phyloP scores from a whole-genome alignment of 2,888 invertebrate species.

The Alcis repandata region DNA sequence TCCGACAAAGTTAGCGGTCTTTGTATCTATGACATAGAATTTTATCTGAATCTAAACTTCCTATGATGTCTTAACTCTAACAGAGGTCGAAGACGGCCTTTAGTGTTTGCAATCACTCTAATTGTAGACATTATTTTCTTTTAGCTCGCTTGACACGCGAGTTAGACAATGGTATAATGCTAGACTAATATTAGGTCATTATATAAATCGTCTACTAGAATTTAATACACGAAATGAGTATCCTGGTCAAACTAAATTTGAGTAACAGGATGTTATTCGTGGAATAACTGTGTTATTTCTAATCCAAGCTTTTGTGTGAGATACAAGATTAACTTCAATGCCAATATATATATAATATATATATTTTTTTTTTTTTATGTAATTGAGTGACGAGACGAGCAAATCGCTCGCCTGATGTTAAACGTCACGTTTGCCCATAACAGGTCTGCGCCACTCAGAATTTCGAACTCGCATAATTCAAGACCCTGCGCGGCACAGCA shows the following conservation, averaged over 20 bases:
- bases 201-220: conserved; percentile 1
- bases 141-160: conserved; percentile 35
- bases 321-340: no score
- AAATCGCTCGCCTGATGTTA: no score
- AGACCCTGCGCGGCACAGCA: no score
- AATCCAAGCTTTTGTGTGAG: no score
- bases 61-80: conserved; percentile 15
- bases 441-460: no score
- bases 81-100: conserved; percentile 16
- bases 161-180: conserved; percentile 19
- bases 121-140: conserved; percentile 40
- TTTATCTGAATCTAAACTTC: not conserved
- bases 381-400: no score
- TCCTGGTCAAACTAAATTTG: not conserved
- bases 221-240: conserved; percentile 2
- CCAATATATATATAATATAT: no score
- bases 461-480: no score
- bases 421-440: no score
- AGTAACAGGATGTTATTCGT: not conserved
- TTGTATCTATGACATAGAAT: not conserved
- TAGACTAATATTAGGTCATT: conserved; percentile 12
- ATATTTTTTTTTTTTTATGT: no score
- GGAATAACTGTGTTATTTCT: no score
- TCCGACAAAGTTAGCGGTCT: not conserved
- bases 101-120: conserved; percentile 42